phyloP scores from a whole-genome alignment of 1,140 invertebrate genomes.

The Diorhabda elongata region DNA sequence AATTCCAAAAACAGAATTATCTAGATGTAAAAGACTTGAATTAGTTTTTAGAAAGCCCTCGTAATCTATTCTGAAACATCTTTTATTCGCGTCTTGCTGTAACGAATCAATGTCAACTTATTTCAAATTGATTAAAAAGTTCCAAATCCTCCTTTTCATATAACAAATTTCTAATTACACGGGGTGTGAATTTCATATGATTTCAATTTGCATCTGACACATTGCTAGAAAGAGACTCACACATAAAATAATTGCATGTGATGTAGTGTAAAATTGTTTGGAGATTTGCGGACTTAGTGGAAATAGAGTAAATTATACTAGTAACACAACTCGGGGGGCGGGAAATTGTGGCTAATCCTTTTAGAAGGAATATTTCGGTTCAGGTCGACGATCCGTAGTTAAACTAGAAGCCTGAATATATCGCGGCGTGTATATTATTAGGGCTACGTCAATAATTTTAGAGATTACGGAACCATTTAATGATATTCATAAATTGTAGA shows the following conservation, averaged over 20 bases:
- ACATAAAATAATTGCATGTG: conserved; percentile 2
- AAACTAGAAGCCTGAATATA: neutral
- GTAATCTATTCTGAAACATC: neutral
- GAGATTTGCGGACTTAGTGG: conserved; percentile 1
- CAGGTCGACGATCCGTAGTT: neutral
- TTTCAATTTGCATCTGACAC: conserved; percentile 2
- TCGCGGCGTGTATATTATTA: neutral
- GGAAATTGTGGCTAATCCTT: neutral
- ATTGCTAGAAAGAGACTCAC: neutral
- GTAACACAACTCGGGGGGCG: neutral
- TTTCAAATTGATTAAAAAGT: conserved; percentile 3
- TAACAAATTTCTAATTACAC: neutral
- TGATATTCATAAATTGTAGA: too few relatives aligned
- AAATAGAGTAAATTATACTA: neutral
- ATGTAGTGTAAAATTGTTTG: neutral
- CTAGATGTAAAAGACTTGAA: too few relatives aligned
- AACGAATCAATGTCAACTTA: neutral
- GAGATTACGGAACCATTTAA: too few relatives aligned
- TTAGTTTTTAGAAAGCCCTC: neutral
- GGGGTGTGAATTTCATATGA: neutral
- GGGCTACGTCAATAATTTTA: too few relatives aligned
- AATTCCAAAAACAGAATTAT: too few relatives aligned
- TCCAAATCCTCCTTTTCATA: neutral
- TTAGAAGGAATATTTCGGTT: neutral
- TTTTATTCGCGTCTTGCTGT: neutral